Evolutionary conservation across 2,113 vertebrate species (phyloP), one percentile per base, ranked within the genome.

Genomic region (Melanerpes formicivorus): DNA sequence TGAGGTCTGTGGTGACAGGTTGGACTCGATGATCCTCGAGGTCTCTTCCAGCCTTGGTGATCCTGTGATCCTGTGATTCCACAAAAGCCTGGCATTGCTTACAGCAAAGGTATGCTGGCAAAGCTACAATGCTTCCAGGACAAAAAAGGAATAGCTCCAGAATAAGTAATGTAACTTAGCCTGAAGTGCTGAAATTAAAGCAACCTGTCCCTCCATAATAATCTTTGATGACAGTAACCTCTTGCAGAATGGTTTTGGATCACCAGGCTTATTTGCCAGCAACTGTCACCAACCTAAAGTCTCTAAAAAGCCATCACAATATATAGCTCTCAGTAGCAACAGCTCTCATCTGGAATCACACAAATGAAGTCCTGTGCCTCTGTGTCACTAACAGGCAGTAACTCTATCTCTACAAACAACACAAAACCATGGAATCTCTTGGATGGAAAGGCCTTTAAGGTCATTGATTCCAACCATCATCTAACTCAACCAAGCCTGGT

Each of bases 191-290:
- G 32, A 7, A 37, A 78, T 80, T 80, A 74, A 67, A 90, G 74
- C 27, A 77, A 71, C 37, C 40, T 74, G 14, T 59, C 80, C 37
- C 42, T 80, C 29, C 30, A 10, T 55, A 73, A 70, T 32, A 70
- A 74, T 44, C 21, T 78, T 80, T 77, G 21, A 46, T 2, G 4
- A 25, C 17, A 25, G 42, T 56, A 16, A 74, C 34, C 73, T 84
- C 64, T 85, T 0, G 0, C 13, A 66, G 16, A n/a, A 84, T 27
- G 6, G 58, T 6, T 3, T 52, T 42, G 14, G 40, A 74, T 62
- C 44, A 67, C 75, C 11, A 71, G 30, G 17, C 18, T 30, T 11
- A 4, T 64, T 82, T 91, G 29, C 71, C 50, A 87, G n/a, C n/a
- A 59, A 79, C 37, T 69, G 55, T 29, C 44, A 59, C 9, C 40